Percentiles rank a stretch among this genome's conserved stretches.
Conservation (phyloP, 2,888 invertebrate genomes). For the Bombylius major region DNA sequence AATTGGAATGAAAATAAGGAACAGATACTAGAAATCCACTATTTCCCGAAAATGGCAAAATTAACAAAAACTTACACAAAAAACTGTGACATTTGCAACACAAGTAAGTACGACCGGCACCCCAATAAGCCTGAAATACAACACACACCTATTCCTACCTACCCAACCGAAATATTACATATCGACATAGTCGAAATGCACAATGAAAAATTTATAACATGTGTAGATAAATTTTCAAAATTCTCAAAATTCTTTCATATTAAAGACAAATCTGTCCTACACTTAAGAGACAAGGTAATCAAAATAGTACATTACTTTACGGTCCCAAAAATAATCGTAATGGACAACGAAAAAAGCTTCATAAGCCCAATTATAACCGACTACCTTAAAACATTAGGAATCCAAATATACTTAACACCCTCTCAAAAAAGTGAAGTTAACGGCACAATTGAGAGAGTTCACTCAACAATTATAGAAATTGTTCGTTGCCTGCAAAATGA, state of each 20-base stretch:
- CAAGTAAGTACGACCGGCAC: neutral
- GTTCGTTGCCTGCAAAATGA: slow-evolving; percentile 10
- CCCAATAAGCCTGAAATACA: neutral
- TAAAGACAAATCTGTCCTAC: slow-evolving; percentile 8
- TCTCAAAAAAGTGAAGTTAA: slow-evolving; percentile 15
- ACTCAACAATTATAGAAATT: slow-evolving; percentile 12
- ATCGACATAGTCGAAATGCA: neutral
- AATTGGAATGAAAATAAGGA: slow-evolving; percentile 8
- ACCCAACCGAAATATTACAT: neutral
- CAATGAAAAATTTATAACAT: neutral
- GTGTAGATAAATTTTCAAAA: neutral
- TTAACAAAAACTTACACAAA: neutral
- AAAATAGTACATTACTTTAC: slow-evolving; percentile 11
- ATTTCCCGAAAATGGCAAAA: neutral
- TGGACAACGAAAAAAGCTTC: slow-evolving; percentile 13
- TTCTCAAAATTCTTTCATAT: neutral
- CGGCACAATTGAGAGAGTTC: slow-evolving; percentile 11
- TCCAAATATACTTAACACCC: slow-evolving; percentile 10
- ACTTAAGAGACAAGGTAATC: slow-evolving; percentile 10
- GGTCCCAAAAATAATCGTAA: slow-evolving; percentile 12
- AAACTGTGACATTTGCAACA: neutral
- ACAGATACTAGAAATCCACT: slow-evolving; percentile 6
- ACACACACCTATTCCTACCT: neutral
- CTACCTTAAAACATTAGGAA: slow-evolving; percentile 12
- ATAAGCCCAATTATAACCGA: slow-evolving; percentile 11